A percentile compares a stretch with the other conserved stretches of the same genome.
Conservation (phyloP, 2,113 vertebrate genomes). For the Cynocephalus volans region DNA sequence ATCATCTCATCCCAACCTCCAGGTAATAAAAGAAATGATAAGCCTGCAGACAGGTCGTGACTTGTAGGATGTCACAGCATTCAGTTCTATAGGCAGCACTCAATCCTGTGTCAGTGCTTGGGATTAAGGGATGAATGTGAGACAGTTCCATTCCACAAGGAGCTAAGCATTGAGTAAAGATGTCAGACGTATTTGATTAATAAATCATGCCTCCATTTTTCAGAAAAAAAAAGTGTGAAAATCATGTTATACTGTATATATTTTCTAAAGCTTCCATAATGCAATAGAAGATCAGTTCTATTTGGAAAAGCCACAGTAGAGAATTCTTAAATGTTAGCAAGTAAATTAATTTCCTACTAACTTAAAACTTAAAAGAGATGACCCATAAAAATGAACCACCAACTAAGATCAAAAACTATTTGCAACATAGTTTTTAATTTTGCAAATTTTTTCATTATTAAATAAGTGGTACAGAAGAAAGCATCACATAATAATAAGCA, state of each 20-base stretch:
- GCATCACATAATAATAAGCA: too few relatives aligned
- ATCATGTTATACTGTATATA: background rate
- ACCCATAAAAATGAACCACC: background rate
- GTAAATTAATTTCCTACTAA: background rate
- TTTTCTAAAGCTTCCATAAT: slow-evolving; percentile 37
- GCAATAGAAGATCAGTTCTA: background rate
- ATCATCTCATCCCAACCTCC: background rate
- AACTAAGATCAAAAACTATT: background rate
- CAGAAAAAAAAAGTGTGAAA: background rate
- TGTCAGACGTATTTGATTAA: slow-evolving; percentile 11
- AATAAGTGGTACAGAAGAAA: background rate
- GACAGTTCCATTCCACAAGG: background rate
- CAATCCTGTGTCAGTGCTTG: background rate
- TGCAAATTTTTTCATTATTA: background rate
- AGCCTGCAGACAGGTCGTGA: background rate
- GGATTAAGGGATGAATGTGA: background rate
- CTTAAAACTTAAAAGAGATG: slow-evolving; percentile 45
- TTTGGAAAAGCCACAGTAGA: background rate
- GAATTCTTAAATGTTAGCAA: background rate
- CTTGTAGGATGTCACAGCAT: background rate
- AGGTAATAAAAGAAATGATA: slow-evolving; percentile 51
- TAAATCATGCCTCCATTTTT: background rate
- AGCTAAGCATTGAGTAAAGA: background rate
- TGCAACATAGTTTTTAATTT: background rate
- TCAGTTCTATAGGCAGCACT: background rate